These are phyloP conservation scores for Monochamus alternatus DNA, from an alignment of 2,888 invertebrate genomes.

Conservation along the genomic window DNA sequence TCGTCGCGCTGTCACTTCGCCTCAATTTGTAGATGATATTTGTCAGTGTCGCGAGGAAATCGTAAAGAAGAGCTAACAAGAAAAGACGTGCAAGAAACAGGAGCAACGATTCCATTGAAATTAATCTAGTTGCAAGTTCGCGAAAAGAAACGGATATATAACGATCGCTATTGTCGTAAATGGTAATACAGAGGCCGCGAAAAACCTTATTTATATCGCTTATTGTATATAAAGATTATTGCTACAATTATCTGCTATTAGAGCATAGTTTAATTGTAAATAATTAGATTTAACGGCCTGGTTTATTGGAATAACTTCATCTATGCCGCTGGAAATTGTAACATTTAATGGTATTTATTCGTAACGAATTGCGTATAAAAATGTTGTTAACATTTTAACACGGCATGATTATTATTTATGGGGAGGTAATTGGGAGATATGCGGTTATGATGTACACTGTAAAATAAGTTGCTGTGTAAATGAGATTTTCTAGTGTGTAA, in stretches of 20 bases:
- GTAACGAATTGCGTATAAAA: conserved; percentile 36
- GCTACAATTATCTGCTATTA: conserved; percentile 54
- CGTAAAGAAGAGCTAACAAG: conserved; percentile 39
- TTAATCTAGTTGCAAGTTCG: conserved; percentile 57
- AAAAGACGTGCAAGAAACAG: conserved; percentile 44
- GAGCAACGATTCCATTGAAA: conserved; percentile 55
- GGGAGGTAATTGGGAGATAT: conserved; percentile 45
- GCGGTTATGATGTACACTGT: conserved; percentile 33
- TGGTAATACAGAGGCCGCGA: conserved; percentile 40
- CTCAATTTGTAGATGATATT: conserved; percentile 46
- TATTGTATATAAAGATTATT: conserved; percentile 57
- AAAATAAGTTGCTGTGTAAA: background rate
- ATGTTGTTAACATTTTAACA: conserved; percentile 52
- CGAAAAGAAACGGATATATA: conserved; percentile 46
- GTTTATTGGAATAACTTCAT: conserved; percentile 54
- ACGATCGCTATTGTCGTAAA: conserved; percentile 43
- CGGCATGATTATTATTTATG: conserved; percentile 51
- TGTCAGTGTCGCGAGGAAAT: conserved; percentile 42
- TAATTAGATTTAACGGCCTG: conserved; percentile 51
- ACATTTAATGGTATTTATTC: conserved; percentile 26
- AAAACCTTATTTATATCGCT: conserved; percentile 55
- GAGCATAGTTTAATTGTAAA: conserved; percentile 51
- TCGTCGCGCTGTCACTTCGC: conserved; percentile 30
- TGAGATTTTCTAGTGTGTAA: no score
- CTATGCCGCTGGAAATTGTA: conserved; percentile 35